These are phyloP conservation scores for Mobula birostris DNA, from an alignment of 2,113 vertebrate genomes.

Conservation along the genomic window DNA sequence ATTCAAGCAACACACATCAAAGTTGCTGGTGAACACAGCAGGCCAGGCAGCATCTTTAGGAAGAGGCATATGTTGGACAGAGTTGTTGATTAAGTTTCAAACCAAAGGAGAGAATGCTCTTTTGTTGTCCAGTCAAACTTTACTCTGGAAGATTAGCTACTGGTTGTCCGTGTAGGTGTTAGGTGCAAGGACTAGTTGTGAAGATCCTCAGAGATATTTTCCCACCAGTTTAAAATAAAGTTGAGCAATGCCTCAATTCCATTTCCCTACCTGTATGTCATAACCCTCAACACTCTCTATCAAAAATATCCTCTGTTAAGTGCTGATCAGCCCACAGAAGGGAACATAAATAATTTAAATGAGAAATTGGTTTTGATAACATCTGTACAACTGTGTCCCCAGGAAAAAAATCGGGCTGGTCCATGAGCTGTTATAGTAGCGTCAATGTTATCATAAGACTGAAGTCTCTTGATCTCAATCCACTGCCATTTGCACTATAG, in stretches of 20 bases:
- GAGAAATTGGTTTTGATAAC: neutral
- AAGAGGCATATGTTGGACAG: too few relatives aligned
- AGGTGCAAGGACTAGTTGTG: neutral
- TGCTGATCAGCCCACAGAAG: neutral
- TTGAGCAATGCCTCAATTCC: neutral
- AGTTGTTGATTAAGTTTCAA: neutral
- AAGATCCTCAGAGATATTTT: neutral
- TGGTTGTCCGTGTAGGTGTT: neutral
- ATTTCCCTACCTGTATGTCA: neutral
- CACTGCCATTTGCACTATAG: neutral
- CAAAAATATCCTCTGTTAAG: neutral
- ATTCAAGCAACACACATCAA: too few relatives aligned
- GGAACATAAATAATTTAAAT: too few relatives aligned
- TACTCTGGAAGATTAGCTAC: neutral
- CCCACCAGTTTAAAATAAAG: neutral
- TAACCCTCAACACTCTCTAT: neutral
- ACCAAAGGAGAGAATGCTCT: neutral
- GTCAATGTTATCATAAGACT: neutral
- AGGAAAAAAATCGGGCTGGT: neutral
- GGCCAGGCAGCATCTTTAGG: too few relatives aligned
- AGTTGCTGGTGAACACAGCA: too few relatives aligned
- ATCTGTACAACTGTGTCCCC: neutral
- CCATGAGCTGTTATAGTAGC: neutral
- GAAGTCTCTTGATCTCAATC: neutral
- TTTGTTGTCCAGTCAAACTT: neutral